Conservation (phyloP, 2,888 invertebrate genomes). For the Epinotia nisella region DNA sequence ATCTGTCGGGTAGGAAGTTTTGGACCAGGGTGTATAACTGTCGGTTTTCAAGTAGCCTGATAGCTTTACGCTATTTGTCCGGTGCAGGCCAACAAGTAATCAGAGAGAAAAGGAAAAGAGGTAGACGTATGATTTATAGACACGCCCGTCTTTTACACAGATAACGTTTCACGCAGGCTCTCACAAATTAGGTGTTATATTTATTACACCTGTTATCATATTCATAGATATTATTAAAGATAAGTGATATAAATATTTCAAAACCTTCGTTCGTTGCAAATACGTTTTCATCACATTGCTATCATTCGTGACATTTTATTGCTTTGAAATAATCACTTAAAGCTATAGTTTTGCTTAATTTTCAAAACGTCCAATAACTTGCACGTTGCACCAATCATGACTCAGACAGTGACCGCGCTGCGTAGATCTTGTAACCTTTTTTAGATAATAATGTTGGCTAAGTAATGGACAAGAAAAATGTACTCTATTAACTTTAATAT, state of each 20-base stretch:
- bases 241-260: slow-evolving; percentile 5
- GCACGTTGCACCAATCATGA: slow-evolving; percentile 32
- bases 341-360: slow-evolving; percentile 15
- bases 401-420: background rate
- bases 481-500: background rate
- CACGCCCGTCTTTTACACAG: background rate
- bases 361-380: slow-evolving; percentile 26
- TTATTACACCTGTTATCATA: background rate
- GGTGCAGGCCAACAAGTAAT: background rate
- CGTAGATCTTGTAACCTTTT: background rate
- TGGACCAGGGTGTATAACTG: background rate
- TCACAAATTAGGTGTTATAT: background rate
- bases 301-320: slow-evolving; percentile 26
- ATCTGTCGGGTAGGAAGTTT: background rate
- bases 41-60: background rate
- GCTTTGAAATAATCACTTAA: slow-evolving; percentile 28
- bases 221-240: background rate
- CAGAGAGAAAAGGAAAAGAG: too few relatives aligned
- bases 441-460: background rate
- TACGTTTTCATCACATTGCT: slow-evolving; percentile 17
- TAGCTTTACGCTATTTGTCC: background rate
- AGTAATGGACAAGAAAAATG: background rate
- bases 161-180: background rate
- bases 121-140: background rate
- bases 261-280: background rate